phyloP scores from a whole-genome alignment of 2,113 vertebrate species.

The Gymnarchus niloticus region DNA sequence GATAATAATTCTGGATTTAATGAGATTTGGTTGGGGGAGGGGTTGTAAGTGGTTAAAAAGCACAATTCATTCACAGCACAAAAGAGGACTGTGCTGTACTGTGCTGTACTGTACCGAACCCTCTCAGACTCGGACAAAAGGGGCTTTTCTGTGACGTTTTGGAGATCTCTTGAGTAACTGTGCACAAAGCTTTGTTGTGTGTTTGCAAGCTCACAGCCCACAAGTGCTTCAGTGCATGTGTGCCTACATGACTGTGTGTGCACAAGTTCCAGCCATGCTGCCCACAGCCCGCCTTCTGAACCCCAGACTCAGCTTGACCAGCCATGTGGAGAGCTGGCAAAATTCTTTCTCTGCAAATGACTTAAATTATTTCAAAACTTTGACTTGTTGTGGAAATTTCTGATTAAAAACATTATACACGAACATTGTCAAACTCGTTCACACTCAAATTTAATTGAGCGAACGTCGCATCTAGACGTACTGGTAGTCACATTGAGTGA shows the following conservation, averaged over 20 bases:
- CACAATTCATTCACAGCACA: constrained; percentile 56
- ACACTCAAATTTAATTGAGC: not conserved
- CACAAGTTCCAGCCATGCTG: constrained; percentile 25
- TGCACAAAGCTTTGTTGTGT: constrained; percentile 52
- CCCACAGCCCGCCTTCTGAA: not conserved
- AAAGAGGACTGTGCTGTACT: constrained; percentile 46
- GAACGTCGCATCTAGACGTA: not conserved
- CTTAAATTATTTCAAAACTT: not conserved
- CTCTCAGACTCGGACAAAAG: constrained; percentile 37
- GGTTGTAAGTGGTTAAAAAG: constrained; percentile 52
- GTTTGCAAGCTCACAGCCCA: not conserved
- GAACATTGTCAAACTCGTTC: not conserved
- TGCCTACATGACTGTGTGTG: constrained; percentile 32
- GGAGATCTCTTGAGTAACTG: constrained; percentile 35
- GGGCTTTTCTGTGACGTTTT: constrained; percentile 38
- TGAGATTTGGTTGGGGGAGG: constrained; percentile 44
- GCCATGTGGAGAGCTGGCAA: not conserved
- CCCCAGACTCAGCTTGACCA: not conserved
- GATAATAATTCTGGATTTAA: constrained; percentile 70
- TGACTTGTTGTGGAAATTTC: not conserved
- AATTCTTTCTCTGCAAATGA: not conserved
- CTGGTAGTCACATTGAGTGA: not conserved
- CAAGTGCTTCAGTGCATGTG: constrained; percentile 17
- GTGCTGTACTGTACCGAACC: constrained; percentile 46
- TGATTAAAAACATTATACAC: not conserved